phyloP scores from a whole-genome alignment of 2,797 vertebrate genomes.

The Corythornis leucogaster region DNA sequence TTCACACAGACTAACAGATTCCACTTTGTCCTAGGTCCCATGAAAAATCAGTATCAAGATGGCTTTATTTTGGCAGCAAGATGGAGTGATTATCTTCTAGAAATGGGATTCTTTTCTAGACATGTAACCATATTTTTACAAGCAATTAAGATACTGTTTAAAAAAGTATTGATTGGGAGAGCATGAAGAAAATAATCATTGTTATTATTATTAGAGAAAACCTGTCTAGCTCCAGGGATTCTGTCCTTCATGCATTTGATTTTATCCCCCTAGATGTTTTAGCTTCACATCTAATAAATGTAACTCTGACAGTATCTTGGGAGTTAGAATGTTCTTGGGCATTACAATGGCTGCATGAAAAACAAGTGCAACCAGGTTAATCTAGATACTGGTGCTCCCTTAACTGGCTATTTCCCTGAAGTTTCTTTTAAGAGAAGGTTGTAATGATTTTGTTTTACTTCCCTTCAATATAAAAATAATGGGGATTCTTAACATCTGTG shows the following conservation, averaged over 20 bases:
- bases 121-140: neutral
- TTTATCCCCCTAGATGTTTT: constrained; percentile 11
- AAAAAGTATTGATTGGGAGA: neutral
- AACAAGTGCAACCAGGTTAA: neutral
- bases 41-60: neutral
- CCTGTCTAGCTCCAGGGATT: neutral
- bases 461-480: neutral
- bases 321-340: neutral
- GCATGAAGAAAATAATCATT: neutral
- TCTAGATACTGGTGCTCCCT: neutral
- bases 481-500: neutral
- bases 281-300: neutral
- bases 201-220: constrained; percentile 1
- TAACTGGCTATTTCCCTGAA: neutral
- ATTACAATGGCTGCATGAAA: neutral
- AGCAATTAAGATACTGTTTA: neutral
- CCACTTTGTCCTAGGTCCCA: neutral
- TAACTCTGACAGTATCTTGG: neutral
- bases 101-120: neutral
- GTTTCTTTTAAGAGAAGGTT: neutral
- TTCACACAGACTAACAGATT: neutral
- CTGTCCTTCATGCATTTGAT: neutral
- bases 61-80: neutral
- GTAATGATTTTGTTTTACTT: neutral
- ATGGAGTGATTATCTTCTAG: neutral